These are phyloP conservation scores for Neoitamus cyanurus DNA, from an alignment of 2,888 invertebrate genomes.

Conservation along the genomic window DNA sequence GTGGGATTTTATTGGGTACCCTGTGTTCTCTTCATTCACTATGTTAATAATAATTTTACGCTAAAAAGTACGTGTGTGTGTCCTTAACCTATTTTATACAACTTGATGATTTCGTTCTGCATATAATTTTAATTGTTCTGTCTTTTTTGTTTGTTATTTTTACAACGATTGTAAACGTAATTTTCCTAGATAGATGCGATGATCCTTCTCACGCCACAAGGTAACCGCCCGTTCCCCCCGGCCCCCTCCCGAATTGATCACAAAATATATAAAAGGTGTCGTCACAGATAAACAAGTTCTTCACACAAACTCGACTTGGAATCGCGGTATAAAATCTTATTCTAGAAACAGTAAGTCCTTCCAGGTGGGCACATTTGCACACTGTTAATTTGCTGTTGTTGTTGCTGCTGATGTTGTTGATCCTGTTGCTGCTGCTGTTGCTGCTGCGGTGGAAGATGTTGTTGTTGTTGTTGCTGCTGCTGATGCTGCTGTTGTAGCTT, in stretches of 20 bases:
- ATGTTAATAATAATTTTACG: conserved; percentile 27
- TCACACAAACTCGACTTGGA: conserved; percentile 54
- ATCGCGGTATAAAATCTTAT: conserved; percentile 57
- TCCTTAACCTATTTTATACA: conserved; percentile 28
- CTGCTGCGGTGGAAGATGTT: conserved; percentile 49
- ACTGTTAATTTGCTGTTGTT: conserved; percentile 45
- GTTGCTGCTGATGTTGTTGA: conserved; percentile 49
- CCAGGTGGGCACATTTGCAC: conserved; percentile 59
- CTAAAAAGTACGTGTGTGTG: conserved; percentile 20
- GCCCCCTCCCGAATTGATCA: conserved; percentile 12
- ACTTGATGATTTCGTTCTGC: conserved; percentile 26
- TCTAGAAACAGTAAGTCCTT: conserved; percentile 65
- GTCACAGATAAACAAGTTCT: conserved; percentile 62
- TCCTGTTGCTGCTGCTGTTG: conserved; percentile 50
- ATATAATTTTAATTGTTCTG: conserved; percentile 16
- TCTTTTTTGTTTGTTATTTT: not conserved
- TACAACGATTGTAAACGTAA: not conserved
- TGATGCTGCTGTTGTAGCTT: conserved; percentile 54
- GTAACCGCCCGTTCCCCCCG: not conserved
- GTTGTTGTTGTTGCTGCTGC: conserved; percentile 49
- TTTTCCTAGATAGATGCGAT: not conserved
- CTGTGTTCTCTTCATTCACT: conserved; percentile 46
- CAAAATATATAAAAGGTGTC: not conserved
- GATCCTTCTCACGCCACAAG: not conserved
- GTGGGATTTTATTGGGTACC: conserved; percentile 53